Evolutionary conservation across 2,797 vertebrate genomes (phyloP), one percentile per base, ranked within the genome.

Genomic region (Pitangus sulphuratus): DNA sequence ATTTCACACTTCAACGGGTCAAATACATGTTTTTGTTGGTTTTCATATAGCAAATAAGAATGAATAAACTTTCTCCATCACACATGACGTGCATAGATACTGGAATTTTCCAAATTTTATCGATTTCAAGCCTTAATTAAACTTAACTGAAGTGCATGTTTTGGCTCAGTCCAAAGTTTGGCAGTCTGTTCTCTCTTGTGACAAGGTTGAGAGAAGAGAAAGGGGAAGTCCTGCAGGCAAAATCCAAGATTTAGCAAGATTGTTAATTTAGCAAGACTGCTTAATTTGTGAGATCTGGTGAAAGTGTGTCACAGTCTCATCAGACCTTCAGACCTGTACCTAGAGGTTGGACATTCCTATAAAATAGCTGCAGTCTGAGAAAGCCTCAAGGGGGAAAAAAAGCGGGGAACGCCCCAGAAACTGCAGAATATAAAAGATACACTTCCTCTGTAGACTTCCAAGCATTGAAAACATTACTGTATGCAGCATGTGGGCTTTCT

Each of bases 161-260:
- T 88, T 74, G 47, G 31, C n/a, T 81, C 68, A 86, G 40, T 47
- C 24, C 39, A 26, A 47, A 69, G n/a, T 48, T 88, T 21, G 83
- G 12, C 28, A 65, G 37, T 37, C 47, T 51, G 5, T 8, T 82
- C 20, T 92, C 7, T 45, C 30, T 65, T 66, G 15, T 44, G 53
- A 57, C 39, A 12, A 13, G 21, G 15, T 71, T 83, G 53, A 54
- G 12, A 31, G 25, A 70, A 57, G 20, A 68, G 33, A 77, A 89
- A 68, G 25, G 48, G 17, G 2, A 40, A 65, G 18, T 28, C 44
- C 22, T 87, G 47, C 58, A 58, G 39, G 33, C 3, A 31, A 87
- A 75, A 53, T 61, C 39, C n/a, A 75, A 80, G 37, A 68, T 31
- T 35, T 80, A 61, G 45, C n/a, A 60, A 89, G 74, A 72, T 42